Percentiles rank a stretch among this genome's conserved stretches.
phyloP scores from a whole-genome alignment of 1,140 invertebrate genomes.

The Trissolcus basalis region DNA sequence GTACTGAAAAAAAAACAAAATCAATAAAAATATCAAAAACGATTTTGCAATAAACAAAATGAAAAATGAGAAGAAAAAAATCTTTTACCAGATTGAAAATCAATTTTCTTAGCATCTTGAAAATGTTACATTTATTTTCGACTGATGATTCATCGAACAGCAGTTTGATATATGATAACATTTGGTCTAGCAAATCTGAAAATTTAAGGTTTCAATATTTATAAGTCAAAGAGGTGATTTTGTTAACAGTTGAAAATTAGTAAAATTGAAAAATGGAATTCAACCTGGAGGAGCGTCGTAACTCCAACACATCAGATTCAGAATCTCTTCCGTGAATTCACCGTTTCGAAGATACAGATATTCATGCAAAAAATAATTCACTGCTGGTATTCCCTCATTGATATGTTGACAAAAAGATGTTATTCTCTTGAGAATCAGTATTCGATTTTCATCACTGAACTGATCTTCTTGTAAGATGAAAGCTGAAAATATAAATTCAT shows the following conservation, averaged over 20 bases:
- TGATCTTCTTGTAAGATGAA: constrained; percentile 66
- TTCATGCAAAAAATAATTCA: constrained; percentile 68
- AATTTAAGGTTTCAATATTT: constrained; percentile 8
- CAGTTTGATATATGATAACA: constrained; percentile 62
- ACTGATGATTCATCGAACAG: constrained; percentile 66
- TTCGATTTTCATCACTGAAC: constrained; percentile 65
- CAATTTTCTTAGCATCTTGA: constrained; percentile 62
- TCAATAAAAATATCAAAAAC: constrained; percentile 10
- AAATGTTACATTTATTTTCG: constrained; percentile 65
- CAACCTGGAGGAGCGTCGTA: constrained; percentile 61
- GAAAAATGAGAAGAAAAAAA: constrained; percentile 3
- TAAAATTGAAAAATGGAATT: too few species aligned
- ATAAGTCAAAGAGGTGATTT: too few species aligned
- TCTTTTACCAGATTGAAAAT: constrained; percentile 65
- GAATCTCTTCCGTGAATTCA: constrained; percentile 61
- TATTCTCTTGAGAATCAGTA: constrained; percentile 66
- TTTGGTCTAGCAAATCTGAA: constrained; percentile 62
- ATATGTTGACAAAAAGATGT: constrained; percentile 69
- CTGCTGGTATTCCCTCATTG: constrained; percentile 71
- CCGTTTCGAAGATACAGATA: constrained; percentile 65
- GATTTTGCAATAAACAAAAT: constrained; percentile 4
- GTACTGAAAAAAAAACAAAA: constrained; percentile 24
- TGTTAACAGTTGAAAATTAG: too few species aligned
- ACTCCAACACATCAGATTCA: constrained; percentile 69
- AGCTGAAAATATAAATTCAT: constrained; percentile 51